Evolutionary conservation across 2,113 vertebrate genomes (phyloP), one percentile per base, ranked within the genome.

Genomic region (Gasterosteus aculeatus): DNA sequence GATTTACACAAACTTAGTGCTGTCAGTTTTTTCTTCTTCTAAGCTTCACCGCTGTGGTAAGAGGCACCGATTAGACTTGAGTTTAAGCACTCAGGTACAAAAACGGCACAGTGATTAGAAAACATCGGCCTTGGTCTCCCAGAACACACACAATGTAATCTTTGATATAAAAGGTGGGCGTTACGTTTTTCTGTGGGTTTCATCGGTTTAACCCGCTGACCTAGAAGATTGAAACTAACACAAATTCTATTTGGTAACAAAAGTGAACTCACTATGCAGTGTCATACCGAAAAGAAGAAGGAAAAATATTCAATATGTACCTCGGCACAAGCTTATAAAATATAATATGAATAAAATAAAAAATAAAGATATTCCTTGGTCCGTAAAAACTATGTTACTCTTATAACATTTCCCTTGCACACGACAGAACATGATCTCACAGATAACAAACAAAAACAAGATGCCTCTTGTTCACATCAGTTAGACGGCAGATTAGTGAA

Each of bases 261-360:
- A 97, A 94, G 89, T 94, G 39, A 85, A 76, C 18, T 71, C 75
- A 94, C 94, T 96, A 95, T 94, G 95, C 89, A 94, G 92, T 92
- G 89, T 94, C 93, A 94, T 95, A 97, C 92, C 53, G 11, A 29
- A 56, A 26, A 56, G 22, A 54, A 53, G 22, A 54, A 54, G 10
- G 80, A 96, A 95, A 96, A 95, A 95, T 29, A 63, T 82, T 95
- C 93, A 96, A 96, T 95, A 95, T 96, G 96, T 98, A 98, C 97
- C 97, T 96, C 95, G 88, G 93, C 95, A 96, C 97, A 97, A 97
- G 95, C 94, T 96, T 96, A 96, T 95, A 95, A 95, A 96, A 97
- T 95, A 96, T 82, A 88, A 91, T 90, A 92, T 85, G 88, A 91
- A 92, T 91, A 93, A 89, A 94, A 92, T 91, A 91, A 88, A 82